phyloP scores from a whole-genome alignment of 1,140 invertebrate genomes.

The Coptotermes formosanus region DNA sequence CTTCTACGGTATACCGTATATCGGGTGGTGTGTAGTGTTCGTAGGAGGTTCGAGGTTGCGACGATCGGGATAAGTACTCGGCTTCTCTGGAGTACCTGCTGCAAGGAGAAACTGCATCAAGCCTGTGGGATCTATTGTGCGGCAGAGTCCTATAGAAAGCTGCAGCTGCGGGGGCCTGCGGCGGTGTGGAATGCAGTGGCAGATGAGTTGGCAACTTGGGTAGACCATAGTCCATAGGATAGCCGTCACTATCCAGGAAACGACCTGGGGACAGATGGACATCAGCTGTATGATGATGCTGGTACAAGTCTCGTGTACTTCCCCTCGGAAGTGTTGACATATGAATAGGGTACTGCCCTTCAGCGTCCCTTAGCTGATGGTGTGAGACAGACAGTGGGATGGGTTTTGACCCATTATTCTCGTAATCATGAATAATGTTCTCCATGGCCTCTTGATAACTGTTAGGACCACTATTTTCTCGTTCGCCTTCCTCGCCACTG shows the following conservation, averaged over 20 bases:
- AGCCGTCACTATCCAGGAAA: constrained; percentile 71
- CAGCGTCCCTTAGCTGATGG: constrained; percentile 20
- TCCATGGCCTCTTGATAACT: constrained; percentile 40
- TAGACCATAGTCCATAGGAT: constrained; percentile 75
- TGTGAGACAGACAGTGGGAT: neutral
- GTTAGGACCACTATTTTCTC: constrained; percentile 36
- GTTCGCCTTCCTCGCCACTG: constrained; percentile 30
- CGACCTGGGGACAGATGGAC: constrained; percentile 66
- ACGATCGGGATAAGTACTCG: constrained; percentile 60
- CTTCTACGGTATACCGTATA: constrained; percentile 73
- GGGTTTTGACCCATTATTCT: neutral
- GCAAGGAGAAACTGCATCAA: constrained; percentile 44
- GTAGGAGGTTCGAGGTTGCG: constrained; percentile 47
- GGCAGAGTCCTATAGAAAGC: constrained; percentile 68
- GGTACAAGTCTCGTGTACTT: constrained; percentile 42
- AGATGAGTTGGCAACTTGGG: constrained; percentile 60
- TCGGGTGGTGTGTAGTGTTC: constrained; percentile 57
- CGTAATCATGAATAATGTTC: constrained; percentile 37
- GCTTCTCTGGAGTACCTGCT: constrained; percentile 62
- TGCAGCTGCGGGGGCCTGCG: constrained; percentile 46
- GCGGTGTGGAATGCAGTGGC: constrained; percentile 50
- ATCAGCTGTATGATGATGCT: constrained; percentile 62
- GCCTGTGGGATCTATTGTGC: constrained; percentile 63
- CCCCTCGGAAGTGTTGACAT: constrained; percentile 51
- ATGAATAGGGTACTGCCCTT: constrained; percentile 28